Base-by-base conservation (phyloP, 2,797 vertebrate genomes). In the Rhinella marina region DNA sequence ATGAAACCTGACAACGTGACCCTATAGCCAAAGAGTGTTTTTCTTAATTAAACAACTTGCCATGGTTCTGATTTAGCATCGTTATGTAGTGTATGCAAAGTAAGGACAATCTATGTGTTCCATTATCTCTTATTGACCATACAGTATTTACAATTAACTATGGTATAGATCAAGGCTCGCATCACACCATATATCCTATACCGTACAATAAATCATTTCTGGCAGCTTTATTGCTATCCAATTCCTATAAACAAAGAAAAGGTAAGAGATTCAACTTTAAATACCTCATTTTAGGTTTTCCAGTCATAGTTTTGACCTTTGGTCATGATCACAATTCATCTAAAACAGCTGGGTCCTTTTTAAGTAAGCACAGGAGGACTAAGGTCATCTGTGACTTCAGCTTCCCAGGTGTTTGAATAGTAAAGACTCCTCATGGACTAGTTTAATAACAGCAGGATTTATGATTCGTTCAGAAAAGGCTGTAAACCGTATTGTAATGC, bases 251-350 rank as follows among this genome's bases (percentile, higher is more conserved):
- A 62, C 29, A 84, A 75, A 73, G 54, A 29, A 32, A 27, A 59
- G 7, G 72, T 57, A 59, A 57, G 25, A 17, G 32, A 21, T 48
- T 61, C 12, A 48, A 41, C 70, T 84, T 84, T 76, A 84, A 84
- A 84, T 76, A 59, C 27, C 54, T 70, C 27, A 27, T 66, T 70
- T 66, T 70, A 70, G 59, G 48, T 61, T 76, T 54, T 32, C 21
- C 17, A 4, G 70, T 62, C 8, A 62, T 23, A 84, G 27, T 59
- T 59, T 32, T 84, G 70, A 61, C 70, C 82, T 61, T 61, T 52
- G 81, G 48, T 70, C 81, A 83, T 56, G 50, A 64, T 52, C 64
- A 56, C 81, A 83, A 72, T 83, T 83, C 81, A 83, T 83, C 50
- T 57, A 56, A 83, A 70, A 54, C 81, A 70, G 62, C 25, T 41